Base-by-base conservation (phyloP, 2,797 vertebrate genomes). In the Chrosomus eos region DNA sequence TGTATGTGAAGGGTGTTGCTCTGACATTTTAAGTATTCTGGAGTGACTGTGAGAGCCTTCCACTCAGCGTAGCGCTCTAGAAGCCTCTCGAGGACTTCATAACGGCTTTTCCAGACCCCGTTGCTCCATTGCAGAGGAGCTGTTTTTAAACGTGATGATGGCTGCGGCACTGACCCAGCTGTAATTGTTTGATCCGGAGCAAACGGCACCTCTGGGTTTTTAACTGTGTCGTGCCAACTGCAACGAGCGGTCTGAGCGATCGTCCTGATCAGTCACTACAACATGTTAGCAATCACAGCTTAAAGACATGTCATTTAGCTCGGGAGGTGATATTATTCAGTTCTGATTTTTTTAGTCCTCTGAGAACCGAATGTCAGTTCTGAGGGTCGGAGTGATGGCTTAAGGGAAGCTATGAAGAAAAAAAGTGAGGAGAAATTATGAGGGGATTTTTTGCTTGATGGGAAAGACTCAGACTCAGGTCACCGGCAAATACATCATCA, bases 21-120 rank as follows among this genome's bases (percentile, higher is more conserved):
- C 55, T 73, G 76, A 72, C 55, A 72, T 33, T 80, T 64, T n/a
- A 51, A 73, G 76, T 70, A 68, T 80, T 75, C 45, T 26, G 71
- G 62, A 70, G 77, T 70, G 67, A 79, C 55, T 82, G 21, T 62
- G 53, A 82, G 55, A 73, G 73, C 62, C 73, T 55, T 62, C 68
- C 73, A 77, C 82, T 83, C 72, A 75, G 62, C 5, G 4, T 45
- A 38, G 10, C 1, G 21, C 9, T 76, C 60, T 28, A 58, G 33
- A 83, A 68, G 23, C 58, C 55, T 67, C 74, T 67, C 21, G 48
- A 33, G 19, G 28, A 43, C 21, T 36, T 64, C 48, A 48, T 79
- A 84, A 84, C 72, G 13, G 72, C 78, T 84, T 78, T 75, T 88
- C 81, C 81, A 88, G 75, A 43, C 33, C 75, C 55, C n/a, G 21